Percentiles rank a stretch among this genome's conserved stretches.
Conservation (phyloP, 1,140 invertebrate species). For the Magallana angulata region DNA sequence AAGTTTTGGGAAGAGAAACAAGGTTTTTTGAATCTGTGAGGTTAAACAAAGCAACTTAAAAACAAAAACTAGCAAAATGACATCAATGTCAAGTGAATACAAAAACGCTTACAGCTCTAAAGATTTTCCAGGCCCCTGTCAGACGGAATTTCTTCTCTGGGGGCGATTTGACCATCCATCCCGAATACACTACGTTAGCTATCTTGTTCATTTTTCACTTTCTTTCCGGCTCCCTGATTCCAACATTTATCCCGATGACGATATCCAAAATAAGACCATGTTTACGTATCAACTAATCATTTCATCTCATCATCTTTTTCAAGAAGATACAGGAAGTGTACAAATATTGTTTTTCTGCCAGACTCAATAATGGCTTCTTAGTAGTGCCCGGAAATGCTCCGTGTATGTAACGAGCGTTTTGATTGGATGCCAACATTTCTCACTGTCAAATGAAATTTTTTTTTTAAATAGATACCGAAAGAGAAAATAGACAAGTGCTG, state of each 20-base stretch:
- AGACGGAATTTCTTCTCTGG: constrained; percentile 72
- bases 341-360: constrained; percentile 40
- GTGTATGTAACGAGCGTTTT: not conserved
- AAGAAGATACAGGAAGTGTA: constrained; percentile 35
- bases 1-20: not conserved
- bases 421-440: constrained; percentile 2
- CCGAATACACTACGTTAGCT: constrained; percentile 71
- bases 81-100: not conserved
- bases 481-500: constrained; percentile 19
- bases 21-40: not conserved
- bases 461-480: not conserved
- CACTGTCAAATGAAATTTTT: constrained; percentile 28
- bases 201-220: constrained; percentile 65
- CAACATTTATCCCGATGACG: not conserved
- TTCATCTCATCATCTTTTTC: constrained; percentile 3
- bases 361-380: constrained; percentile 32
- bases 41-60: not conserved
- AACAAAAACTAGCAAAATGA: no score
- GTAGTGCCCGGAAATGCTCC: constrained; percentile 26
- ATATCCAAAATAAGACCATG: not conserved
- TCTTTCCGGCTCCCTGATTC: not conserved
- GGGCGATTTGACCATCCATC: constrained; percentile 76
- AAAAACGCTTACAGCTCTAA: constrained; percentile 71
- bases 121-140: constrained; percentile 73
- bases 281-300: not conserved